Percentiles rank a stretch among this genome's conserved stretches.
phyloP scores from a whole-genome alignment of 2,888 invertebrate species.

The Troides oblongomaculatus region DNA sequence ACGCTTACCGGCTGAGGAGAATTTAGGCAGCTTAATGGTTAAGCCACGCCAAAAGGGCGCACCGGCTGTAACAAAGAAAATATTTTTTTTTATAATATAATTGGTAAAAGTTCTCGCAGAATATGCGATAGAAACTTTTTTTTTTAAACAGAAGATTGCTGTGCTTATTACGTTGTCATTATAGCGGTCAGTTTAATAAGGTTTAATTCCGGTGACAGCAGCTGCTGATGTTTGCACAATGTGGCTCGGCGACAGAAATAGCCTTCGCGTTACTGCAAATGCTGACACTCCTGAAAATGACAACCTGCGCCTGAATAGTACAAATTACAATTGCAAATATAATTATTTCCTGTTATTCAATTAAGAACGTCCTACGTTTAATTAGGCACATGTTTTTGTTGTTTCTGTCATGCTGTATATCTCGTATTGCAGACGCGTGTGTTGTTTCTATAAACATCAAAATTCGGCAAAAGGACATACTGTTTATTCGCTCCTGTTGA shows the following conservation, averaged over 20 bases:
- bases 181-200: too few relatives aligned
- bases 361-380: background rate
- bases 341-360: background rate
- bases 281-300: too few relatives aligned
- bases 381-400: background rate
- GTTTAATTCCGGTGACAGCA: too few relatives aligned
- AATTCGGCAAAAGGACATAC: background rate
- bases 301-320: too few relatives aligned
- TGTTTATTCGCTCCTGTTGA: background rate
- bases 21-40: constrained; percentile 46
- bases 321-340: background rate
- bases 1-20: constrained; percentile 47
- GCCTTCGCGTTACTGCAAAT: too few relatives aligned
- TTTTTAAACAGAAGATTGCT: too few relatives aligned
- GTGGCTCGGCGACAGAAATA: too few relatives aligned
- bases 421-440: background rate
- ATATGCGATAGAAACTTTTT: background rate
- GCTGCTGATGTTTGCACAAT: too few relatives aligned
- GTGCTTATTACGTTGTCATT: too few relatives aligned
- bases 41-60: constrained; percentile 39
- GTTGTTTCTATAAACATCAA: background rate
- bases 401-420: background rate
- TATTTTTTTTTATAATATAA: background rate
- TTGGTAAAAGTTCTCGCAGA: too few relatives aligned
- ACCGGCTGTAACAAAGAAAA: constrained; percentile 48